Evolutionary conservation across 2,113 vertebrate species (phyloP), one percentile per base, ranked within the genome.

Genomic region (Hemibagrus wyckioides): DNA sequence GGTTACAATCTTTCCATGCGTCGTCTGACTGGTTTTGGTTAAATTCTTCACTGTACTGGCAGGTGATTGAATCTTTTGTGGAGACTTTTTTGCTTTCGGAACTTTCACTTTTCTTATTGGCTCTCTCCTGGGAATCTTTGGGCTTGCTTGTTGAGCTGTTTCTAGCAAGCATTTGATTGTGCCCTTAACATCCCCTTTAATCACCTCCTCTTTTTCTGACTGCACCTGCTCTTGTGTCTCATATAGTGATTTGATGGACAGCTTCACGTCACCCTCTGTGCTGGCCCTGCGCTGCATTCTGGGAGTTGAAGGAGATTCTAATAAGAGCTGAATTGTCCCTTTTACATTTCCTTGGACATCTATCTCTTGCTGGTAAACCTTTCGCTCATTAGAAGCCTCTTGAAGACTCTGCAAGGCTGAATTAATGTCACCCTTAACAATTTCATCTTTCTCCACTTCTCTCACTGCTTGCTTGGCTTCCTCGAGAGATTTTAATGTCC

Each of bases 401-500:
- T 90, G 84, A 5, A 93, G 91, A 88, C 89, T 94, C 89, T 94
- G 94, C 91, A 91, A 90, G 56, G 94, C 90, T 28, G 85, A 91
- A 52, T 94, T 91, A 90, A 94, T 93, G 85, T 96, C 92, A 3
- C 95, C 94, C 89, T 86, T 95, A 30, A 95, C 88, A 88, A 94
- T 89, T 90, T 92, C 91, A 86, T 95, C 95, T 91, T 95, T 97
- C 88, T 95, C 93, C 33, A 95, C 85, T 33, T 93, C 93, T 92
- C 90, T 96, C 83, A 96, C 93, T 61, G 90, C 89, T 84, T 90
- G 85, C 85, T 96, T 94, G 87, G 94, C 95, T 92, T 95, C 92
- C 92, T 96, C 94, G 79, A 98, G 92, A 71, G 94, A 97, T 91
- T 93, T 96, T 88, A 97, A 89, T 11, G 95, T 95, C 84, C 94